Percentiles rank a stretch among this genome's conserved stretches.
Conservation (phyloP, 2,113 vertebrate genomes). For the Lamprologus tigripictilis region DNA sequence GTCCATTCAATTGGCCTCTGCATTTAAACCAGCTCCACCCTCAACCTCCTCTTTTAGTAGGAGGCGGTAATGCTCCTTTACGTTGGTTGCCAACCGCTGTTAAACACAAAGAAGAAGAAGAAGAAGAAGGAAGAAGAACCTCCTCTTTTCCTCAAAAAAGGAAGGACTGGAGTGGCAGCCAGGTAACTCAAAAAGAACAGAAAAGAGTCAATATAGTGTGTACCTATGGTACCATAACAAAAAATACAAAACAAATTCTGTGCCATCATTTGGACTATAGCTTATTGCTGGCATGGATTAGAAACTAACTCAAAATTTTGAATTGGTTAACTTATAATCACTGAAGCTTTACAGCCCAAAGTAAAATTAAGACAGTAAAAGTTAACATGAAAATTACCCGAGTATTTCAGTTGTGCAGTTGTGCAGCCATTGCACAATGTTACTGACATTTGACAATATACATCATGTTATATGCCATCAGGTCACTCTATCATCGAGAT, state of each 20-base stretch:
- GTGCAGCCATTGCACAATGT: background rate
- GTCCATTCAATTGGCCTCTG: background rate
- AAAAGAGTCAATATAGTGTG: background rate
- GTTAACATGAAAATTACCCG: background rate
- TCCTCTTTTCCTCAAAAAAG: background rate
- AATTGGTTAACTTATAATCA: background rate
- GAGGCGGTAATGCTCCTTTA: no score
- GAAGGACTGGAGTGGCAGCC: background rate
- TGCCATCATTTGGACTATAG: background rate
- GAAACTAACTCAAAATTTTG: background rate
- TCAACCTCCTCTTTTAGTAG: background rate
- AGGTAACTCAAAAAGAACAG: background rate
- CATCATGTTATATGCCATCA: background rate
- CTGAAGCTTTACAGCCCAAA: background rate
- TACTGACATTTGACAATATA: background rate
- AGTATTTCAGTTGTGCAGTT: background rate
- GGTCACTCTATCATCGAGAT: background rate
- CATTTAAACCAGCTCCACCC: background rate
- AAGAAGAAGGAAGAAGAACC: background rate
- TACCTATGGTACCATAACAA: background rate
- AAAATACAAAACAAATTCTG: background rate
- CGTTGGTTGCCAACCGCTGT: no score
- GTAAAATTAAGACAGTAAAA: background rate
- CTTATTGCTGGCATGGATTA: background rate
- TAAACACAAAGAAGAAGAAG: no score